Conservation (phyloP, 37 sponge, comb jelly and placozoan species). For the Ephydatia muelleri region DNA sequence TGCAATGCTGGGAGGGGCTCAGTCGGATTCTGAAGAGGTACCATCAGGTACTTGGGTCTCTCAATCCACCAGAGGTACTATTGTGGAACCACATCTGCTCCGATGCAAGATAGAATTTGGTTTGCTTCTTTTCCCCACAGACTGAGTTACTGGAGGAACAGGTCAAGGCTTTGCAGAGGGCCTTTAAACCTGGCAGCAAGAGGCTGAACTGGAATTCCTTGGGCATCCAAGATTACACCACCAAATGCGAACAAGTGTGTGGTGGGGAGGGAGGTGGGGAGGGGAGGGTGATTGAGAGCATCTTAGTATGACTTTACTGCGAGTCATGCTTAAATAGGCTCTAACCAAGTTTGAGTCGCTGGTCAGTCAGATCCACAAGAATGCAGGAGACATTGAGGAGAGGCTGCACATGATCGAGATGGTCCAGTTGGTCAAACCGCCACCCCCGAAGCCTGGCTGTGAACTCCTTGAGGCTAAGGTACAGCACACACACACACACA, state of each 20-base stretch:
- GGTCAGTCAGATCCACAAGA: constrained; percentile 95
- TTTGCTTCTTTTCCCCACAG: constrained; percentile 26
- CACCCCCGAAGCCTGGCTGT: constrained; percentile 69
- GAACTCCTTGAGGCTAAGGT: constrained; percentile 91
- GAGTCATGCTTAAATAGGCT: constrained; percentile 31
- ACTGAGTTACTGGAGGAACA: constrained; percentile 86
- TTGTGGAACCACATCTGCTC: background rate
- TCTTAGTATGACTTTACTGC: background rate
- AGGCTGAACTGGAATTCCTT: constrained; percentile 99
- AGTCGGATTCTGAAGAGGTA: constrained; percentile 74
- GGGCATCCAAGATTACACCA: constrained; percentile 95
- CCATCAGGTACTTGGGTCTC: constrained; percentile 48
- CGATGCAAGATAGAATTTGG: background rate
- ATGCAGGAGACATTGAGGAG: constrained; percentile 95
- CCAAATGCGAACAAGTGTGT: constrained; percentile 83
- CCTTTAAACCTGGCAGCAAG: constrained; percentile 89
- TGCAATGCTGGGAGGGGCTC: constrained; percentile 73
- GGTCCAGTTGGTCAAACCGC: constrained; percentile 81
- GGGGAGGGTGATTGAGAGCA: background rate
- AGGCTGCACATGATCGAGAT: constrained; percentile 82
- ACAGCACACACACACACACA: no score
- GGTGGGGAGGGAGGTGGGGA: background rate
- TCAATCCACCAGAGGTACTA: constrained; percentile 65
- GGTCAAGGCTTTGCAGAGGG: constrained; percentile 79
- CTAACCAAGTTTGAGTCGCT: constrained; percentile 97